A percentile compares a stretch with the other conserved stretches of the same genome.
phyloP scores from a whole-genome alignment of 2,113 vertebrate genomes.

The Osmerus mordax region DNA sequence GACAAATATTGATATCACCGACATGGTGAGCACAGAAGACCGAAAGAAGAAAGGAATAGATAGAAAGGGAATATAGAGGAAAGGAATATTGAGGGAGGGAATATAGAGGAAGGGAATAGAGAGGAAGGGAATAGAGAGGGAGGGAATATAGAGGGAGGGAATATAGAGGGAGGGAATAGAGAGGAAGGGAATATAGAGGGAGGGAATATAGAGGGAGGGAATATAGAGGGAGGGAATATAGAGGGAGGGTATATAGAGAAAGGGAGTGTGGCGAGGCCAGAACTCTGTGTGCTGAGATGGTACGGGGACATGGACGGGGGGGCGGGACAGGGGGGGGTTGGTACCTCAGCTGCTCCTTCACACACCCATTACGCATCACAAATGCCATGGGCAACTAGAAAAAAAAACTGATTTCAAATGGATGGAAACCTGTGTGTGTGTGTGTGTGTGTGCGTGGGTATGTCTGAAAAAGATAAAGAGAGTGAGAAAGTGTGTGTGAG shows the following conservation, averaged over 20 bases:
- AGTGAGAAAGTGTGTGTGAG: not conserved
- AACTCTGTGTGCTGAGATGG: no score
- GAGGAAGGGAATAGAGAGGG: not conserved
- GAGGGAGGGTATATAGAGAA: not conserved
- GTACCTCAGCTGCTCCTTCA: not conserved
- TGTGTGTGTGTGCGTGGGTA: not conserved
- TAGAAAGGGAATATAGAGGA: constrained; percentile 8
- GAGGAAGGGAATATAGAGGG: not conserved
- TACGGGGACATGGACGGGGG: not conserved
- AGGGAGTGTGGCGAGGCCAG: no score
- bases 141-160: not conserved
- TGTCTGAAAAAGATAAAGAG: not conserved
- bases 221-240: not conserved
- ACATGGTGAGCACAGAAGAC: not conserved
- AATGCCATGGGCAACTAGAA: not conserved
- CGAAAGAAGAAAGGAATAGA: not conserved
- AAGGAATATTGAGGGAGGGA: not conserved
- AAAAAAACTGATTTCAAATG: not conserved
- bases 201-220: not conserved
- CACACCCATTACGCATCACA: constrained; percentile 1
- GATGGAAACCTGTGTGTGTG: not conserved
- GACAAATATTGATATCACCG: not conserved
- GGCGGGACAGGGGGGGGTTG: not conserved
- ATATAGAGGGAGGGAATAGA: not conserved
- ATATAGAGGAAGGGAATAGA: not conserved